Percentiles rank a stretch among this genome's conserved stretches.
phyloP scores from a whole-genome alignment of 2,113 vertebrate species.

The Camelus dromedarius region DNA sequence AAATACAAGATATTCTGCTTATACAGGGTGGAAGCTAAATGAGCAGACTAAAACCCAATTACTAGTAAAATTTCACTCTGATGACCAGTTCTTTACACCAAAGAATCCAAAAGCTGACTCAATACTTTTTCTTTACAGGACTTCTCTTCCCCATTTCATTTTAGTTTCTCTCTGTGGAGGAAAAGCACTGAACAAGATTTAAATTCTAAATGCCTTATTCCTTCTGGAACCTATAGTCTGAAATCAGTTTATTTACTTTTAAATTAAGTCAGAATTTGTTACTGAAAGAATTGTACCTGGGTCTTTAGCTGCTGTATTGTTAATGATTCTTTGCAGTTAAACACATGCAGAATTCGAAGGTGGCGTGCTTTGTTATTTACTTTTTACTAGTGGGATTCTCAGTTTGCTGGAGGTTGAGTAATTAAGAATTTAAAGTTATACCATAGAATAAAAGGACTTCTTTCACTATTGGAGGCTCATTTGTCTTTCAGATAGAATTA shows the following conservation, averaged over 20 bases:
- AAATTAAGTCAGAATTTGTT: constrained; percentile 43
- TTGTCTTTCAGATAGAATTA: neutral
- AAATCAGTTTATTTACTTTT: constrained; percentile 43
- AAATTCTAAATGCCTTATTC: neutral
- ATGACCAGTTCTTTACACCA: neutral
- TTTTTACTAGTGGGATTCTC: neutral
- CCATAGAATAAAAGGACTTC: neutral
- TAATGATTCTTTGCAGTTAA: neutral
- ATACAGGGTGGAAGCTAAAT: neutral
- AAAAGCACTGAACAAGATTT: constrained; percentile 5
- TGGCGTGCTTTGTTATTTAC: neutral
- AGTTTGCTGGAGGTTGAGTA: neutral
- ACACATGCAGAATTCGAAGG: neutral
- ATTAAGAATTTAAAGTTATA: neutral
- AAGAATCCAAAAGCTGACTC: neutral
- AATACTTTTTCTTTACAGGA: neutral
- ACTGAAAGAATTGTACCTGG: neutral
- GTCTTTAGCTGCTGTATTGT: neutral
- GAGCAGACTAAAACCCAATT: neutral
- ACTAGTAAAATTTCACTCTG: neutral
- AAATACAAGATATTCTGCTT: neutral
- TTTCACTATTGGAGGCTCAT: neutral
- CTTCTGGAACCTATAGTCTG: neutral
- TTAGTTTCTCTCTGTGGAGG: neutral
- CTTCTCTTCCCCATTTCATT: neutral